Evolutionary conservation across 2,113 vertebrate species (phyloP), one percentile per base, ranked within the genome.

Genomic region (Colistium nudipinnis): DNA sequence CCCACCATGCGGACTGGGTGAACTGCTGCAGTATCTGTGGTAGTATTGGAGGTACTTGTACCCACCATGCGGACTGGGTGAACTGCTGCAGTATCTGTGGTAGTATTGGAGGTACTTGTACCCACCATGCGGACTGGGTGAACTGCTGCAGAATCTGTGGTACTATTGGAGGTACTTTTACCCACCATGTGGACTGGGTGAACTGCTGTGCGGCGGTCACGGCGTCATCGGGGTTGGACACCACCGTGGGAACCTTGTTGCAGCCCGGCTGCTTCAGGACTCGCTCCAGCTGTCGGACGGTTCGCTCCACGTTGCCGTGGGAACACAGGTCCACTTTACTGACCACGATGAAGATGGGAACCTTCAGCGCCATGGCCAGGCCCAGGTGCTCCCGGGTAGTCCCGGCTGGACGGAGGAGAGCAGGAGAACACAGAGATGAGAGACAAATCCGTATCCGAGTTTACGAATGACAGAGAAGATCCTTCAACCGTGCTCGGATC

Each of bases 161-260:
- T 41, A 20, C 22, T 7, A n/a, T 12, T 8, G 17, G 25, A 3
- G 8, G 14, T 10, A 13, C 5, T 3, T 2, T 3, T 1, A 48
- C 77, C 2, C 49, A 98, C 97, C 96, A 97, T 17, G 94, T 91
- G 28, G 95, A 96, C 80, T 97, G 97, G 28, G 96, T 92, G 81
- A 98, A 98, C 86, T 96, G 96, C 87, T 98, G 96, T 1, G 97
- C 97, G 24, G 96, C 97, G 5, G 95, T 98, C 62, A 99, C 96
- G 0, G 97, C 97, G 19, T 99, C 97, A 0, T 99, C 96, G 0
- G 94, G 93, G 0, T 84, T 94, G 16, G 91, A 89, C 75, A 99
- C 94, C 77, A 95, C 83, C 89, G 96, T 88, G 3, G 97, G 97
- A 1, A 98, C 94, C 79, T 98, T 98, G 93, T 96, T 97, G 89